A percentile compares a stretch with the other conserved stretches of the same genome.
phyloP scores from a whole-genome alignment of 64 coral and sea anemone species.

The Porites australiensis region DNA sequence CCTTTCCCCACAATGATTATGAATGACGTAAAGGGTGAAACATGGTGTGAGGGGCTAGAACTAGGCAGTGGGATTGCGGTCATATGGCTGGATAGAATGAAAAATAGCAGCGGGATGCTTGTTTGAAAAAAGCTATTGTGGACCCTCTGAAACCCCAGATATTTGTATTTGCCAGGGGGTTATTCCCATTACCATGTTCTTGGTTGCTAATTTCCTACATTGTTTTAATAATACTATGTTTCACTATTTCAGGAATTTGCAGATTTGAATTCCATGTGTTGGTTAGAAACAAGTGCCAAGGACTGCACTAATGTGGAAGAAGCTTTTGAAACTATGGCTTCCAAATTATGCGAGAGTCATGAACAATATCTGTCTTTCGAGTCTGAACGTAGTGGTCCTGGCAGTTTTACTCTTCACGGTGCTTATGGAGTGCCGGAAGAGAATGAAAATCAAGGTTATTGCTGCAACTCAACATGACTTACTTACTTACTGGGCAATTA shows the following conservation, averaged over 20 bases:
- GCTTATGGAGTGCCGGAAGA: conserved; percentile 83
- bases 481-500: no score
- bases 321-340: conserved; percentile 78
- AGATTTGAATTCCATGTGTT: conserved; percentile 74
- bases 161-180: no score
- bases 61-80: no score
- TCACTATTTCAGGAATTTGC: conserved; percentile 68
- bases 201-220: not conserved
- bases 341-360: conserved; percentile 63
- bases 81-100: no score
- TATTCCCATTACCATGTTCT: no score
- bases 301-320: conserved; percentile 84
- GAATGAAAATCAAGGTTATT: not conserved
- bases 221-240: not conserved
- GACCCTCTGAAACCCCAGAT: no score
- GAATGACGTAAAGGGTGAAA: no score
- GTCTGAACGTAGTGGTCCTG: conserved; percentile 72
- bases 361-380: conserved; percentile 72
- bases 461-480: conserved; percentile 42
- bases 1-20: no score
- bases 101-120: no score
- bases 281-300: conserved; percentile 93
- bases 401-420: conserved; percentile 88
- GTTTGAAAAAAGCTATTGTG: no score
- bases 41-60: no score